Base-by-base conservation (phyloP, 2,797 vertebrate species). In the Notoglanidium macrostoma region DNA sequence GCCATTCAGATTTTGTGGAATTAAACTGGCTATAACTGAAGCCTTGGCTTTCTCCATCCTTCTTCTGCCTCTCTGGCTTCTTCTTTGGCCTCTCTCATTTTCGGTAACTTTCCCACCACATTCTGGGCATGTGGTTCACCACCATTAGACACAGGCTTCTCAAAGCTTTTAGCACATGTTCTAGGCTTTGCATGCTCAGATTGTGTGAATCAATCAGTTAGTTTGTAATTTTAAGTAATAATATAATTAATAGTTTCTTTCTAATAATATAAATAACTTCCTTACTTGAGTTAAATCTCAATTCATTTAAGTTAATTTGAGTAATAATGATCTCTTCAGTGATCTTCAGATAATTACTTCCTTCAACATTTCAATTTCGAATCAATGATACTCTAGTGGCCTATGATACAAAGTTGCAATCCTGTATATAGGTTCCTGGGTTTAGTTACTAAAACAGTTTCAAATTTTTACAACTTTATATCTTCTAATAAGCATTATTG, bases 111-210 rank as follows among this genome's bases (percentile, higher is more conserved):
- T 83, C 72, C 68, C 61, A 87, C 46, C 59, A 55, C 65, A 77
- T 55, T 84, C 55, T 83, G 61, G 35, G 59, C 57, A 17, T 74
- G 80, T 84, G 84, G 73, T 80, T 86, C 68, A 61, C 74, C 44
- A 72, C 79, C 76, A 83, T 72, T 82, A 78, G 79, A 35, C 44
- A 55, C 61, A 83, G 72, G 8, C 57, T 57, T 54, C 44, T 23
- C 61, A 51, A 85, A 85, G 70, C 35, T 68, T 82, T 82, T 40
- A 82, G 68, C 79, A 83, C 70, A 87, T 84, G 59, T 77, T 87
- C 21, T 65, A 54, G 79, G 80, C 61, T 67, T 40, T 83, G 59
- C 61, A 44, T 74, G n/a, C 55, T 87, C 32, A 44, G n/a, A 67
- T 57, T 67, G 21, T 77, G 12, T 65, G 70, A 77, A 40, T 46